These are phyloP conservation scores for Grus americana DNA, from an alignment of 2,113 vertebrate species.

Conservation along the genomic window DNA sequence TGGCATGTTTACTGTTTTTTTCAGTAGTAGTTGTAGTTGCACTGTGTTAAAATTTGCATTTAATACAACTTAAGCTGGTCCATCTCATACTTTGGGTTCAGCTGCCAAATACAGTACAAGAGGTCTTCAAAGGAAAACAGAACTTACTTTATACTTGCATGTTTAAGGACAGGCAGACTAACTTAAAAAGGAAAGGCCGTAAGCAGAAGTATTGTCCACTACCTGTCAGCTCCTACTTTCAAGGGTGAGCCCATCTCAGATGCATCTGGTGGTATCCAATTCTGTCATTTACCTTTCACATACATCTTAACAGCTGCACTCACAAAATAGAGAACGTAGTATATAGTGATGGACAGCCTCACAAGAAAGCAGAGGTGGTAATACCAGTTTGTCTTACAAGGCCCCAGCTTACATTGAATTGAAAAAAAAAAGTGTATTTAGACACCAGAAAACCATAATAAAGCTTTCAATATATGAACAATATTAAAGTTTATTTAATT, in stretches of 20 bases:
- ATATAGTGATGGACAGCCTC: neutral
- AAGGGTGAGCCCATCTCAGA: neutral
- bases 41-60: neutral
- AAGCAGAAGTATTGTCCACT: neutral
- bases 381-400: neutral
- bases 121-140: neutral
- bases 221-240: neutral
- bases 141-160: neutral
- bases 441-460: neutral
- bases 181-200: fast-evolving
- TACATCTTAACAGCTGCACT: neutral
- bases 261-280: neutral
- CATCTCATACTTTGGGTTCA: neutral
- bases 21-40: neutral
- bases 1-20: neutral
- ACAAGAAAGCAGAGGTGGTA: neutral
- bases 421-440: neutral
- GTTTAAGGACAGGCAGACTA: neutral
- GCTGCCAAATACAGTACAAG: neutral
- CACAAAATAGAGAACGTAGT: neutral
- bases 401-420: neutral
- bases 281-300: neutral
- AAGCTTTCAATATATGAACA: neutral
- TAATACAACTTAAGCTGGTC: neutral
- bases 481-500: neutral